Base-by-base conservation (phyloP, 2,888 invertebrate species). In the Amblyjoppa proteus region DNA sequence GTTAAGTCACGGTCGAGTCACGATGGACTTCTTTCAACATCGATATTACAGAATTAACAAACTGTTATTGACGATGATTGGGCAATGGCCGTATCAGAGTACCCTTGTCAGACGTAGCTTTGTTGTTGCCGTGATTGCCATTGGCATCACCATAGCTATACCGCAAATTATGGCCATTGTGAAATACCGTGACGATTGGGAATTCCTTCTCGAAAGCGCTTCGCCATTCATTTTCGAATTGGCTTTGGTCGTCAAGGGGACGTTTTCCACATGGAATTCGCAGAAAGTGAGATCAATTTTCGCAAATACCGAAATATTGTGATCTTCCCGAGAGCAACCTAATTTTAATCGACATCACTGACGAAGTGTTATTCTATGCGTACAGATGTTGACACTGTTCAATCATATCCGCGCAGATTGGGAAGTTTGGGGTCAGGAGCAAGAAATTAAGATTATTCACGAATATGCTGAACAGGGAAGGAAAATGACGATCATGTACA, bases 61-160 rank as follows among this genome's bases (percentile, higher is more conserved):
- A 61, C 56, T 51, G 3, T 75, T 81, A 25, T 34, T 81, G 74
- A n/a, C 49, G 1, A 41, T 69, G 13, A 70, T 81, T 45, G 81
- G 81, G 3, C 81, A 75, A 58, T 81, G 81, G 81, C 81, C 81
- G 6, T 81, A 75, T 64, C 81, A 75, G 75, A 69, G 31, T 13
- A 69, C 11, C 38, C n/a, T 16, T 1, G 64, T n/a, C 3, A 58
- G 77, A 25, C 64, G 20, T 13, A 16, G 16, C 13, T 13, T 31
- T 13, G 1, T 31, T 28, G 11, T 6, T 11, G 20, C 25, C 9
- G 7, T 61, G 20, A 11, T 58, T 34, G 25, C 49, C 28, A 64
- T 69, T 51, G 68, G 49, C 16, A 41, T 53, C 3, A 38, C 34
- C n/a, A 53, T 45, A 49, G 16, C 6, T 4, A 41, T 41, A 2